Percentiles rank a stretch among this genome's conserved stretches.
Evolutionary conservation across 2,113 vertebrate species (phyloP).

Genomic region (Oryctolagus cuniculus): DNA sequence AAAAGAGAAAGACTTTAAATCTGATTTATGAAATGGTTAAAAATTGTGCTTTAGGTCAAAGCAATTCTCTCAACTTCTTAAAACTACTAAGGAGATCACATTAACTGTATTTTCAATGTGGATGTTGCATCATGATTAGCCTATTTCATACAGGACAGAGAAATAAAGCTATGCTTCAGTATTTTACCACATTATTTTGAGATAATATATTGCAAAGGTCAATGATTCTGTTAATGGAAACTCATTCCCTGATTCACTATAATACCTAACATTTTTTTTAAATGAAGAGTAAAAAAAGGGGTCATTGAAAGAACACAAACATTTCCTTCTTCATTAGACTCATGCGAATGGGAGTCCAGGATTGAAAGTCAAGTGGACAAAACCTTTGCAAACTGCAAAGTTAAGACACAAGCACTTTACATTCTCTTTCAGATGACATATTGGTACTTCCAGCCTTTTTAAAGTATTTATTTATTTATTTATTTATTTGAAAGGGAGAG

Average conservation of each 20-base stretch:
- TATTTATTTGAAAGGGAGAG: no score
- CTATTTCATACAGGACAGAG: not conserved
- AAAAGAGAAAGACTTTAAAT: not conserved
- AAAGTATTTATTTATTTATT: no score
- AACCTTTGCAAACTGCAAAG: not conserved
- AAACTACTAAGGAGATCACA: not conserved
- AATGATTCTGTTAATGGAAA: conserved; percentile 41
- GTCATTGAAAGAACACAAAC: conserved; percentile 43
- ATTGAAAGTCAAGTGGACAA: not conserved
- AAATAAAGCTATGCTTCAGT: not conserved
- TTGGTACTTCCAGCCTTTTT: not conserved
- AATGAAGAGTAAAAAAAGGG: conserved; percentile 28
- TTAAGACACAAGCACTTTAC: not conserved
- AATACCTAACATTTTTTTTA: not conserved
- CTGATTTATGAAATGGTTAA: conserved; percentile 28
- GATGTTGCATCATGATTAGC: not conserved
- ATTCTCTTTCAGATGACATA: conserved; percentile 22
- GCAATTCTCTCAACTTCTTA: conserved; percentile 13
- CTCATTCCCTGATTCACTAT: conserved; percentile 50
- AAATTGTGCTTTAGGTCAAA: conserved; percentile 5
- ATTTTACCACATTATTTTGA: conserved; percentile 52
- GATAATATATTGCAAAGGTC: conserved; percentile 48
- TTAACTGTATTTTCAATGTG: conserved; percentile 42
- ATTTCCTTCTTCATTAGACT: conserved; percentile 39
- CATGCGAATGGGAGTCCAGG: not conserved